A percentile compares a stretch with the other conserved stretches of the same genome.
Evolutionary conservation across 2,113 vertebrate genomes (phyloP).

Genomic region (Hippolais icterina): DNA sequence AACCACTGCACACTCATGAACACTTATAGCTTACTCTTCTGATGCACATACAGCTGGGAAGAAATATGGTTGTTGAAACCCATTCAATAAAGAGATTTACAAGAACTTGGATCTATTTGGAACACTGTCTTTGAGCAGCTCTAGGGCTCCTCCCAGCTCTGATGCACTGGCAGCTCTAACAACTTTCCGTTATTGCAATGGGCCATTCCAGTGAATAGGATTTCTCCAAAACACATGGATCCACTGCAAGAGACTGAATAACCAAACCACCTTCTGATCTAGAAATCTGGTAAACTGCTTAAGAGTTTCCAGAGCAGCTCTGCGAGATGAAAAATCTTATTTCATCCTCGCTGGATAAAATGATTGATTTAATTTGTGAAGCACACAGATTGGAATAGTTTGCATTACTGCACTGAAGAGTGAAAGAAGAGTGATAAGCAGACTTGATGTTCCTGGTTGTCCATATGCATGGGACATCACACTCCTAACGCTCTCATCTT

Average conservation of each 20-base stretch:
- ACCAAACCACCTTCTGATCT: not conserved
- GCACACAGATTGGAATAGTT: not conserved
- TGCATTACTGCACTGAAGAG: not conserved
- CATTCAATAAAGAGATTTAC: not conserved
- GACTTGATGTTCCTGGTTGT: not conserved
- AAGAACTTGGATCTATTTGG: not conserved
- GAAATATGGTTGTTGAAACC: not conserved
- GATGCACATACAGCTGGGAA: not conserved
- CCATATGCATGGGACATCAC: not conserved
- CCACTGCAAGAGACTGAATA: not conserved
- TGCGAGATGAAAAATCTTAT: not conserved
- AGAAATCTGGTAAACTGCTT: not conserved
- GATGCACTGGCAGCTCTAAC: not conserved
- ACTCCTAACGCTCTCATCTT: not conserved
- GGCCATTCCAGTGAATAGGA: rapidly evolving
- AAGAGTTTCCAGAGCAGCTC: not conserved
- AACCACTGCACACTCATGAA: not conserved
- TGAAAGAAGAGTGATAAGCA: not conserved
- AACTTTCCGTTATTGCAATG: not conserved
- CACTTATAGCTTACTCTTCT: not conserved
- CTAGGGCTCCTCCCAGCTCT: not conserved
- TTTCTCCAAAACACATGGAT: not conserved
- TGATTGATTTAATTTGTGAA: not conserved
- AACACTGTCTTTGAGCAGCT: not conserved
- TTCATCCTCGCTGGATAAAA: not conserved